These are phyloP conservation scores for Chromobotia macracanthus DNA, from an alignment of 2,797 vertebrate genomes.

Conservation along the genomic window DNA sequence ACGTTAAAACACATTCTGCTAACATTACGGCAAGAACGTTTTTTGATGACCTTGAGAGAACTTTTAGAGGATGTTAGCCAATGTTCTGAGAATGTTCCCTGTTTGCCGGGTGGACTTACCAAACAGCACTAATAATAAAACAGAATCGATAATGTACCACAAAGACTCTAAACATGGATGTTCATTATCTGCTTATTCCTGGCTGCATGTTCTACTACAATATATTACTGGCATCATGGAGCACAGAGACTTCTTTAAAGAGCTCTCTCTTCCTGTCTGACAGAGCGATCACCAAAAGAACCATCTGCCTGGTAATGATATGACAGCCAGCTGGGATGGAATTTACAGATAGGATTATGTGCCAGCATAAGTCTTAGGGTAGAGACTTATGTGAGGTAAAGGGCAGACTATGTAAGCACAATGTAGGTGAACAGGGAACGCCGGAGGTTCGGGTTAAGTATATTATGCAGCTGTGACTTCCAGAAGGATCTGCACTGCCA, in stretches of 20 bases:
- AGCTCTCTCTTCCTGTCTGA: background rate
- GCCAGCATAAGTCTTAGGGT: background rate
- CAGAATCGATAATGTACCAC: no score
- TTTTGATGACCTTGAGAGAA: no score
- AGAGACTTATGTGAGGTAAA: conserved; percentile 10
- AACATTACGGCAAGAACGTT: no score
- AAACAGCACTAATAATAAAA: no score
- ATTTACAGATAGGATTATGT: conserved; percentile 40
- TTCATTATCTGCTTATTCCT: background rate
- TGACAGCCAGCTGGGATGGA: conserved; percentile 6
- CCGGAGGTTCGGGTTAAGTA: conserved; percentile 40
- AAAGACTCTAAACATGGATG: no score
- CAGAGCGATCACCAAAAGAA: conserved; percentile 24
- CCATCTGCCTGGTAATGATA: conserved; percentile 39
- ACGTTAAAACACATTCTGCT: no score
- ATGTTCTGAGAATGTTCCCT: no score
- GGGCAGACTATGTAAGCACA: conserved; percentile 12
- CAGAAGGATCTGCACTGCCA: conserved; percentile 37
- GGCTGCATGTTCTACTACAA: background rate
- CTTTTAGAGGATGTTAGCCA: no score
- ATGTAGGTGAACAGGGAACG: conserved; percentile 21
- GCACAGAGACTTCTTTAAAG: background rate
- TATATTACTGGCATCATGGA: background rate
- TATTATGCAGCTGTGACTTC: conserved; percentile 45
- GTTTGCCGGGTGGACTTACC: no score